Conservation (phyloP, 2,797 vertebrate genomes). For the Crocidura indochinensis region DNA sequence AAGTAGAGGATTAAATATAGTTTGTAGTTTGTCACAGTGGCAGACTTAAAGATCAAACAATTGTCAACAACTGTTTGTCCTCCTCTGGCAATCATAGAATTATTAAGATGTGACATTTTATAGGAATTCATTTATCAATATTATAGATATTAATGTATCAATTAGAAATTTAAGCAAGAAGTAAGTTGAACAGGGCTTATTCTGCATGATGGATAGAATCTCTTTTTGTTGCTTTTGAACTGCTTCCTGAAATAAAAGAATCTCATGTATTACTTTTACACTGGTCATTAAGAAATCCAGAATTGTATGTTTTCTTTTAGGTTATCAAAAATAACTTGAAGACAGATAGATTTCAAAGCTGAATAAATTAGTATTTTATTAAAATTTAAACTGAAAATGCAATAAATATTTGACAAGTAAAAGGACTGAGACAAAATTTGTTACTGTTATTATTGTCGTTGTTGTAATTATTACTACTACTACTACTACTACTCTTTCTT, state of each 20-base stretch:
- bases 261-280: conserved; percentile 38
- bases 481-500: conserved; percentile 25
- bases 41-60: conserved; percentile 91
- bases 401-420: conserved; percentile 56
- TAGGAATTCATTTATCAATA: conserved; percentile 77
- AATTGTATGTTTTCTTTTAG: conserved; percentile 66
- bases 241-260: conserved; percentile 76
- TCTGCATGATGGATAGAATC: conserved; percentile 50
- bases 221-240: conserved; percentile 75
- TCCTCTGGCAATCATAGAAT: conserved; percentile 85
- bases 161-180: conserved; percentile 74
- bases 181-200: conserved; percentile 50
- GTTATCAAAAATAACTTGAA: conserved; percentile 67
- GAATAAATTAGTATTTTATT: conserved; percentile 66
- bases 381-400: conserved; percentile 49
- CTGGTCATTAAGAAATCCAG: conserved; percentile 65
- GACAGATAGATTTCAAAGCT: conserved; percentile 69
- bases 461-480: background rate
- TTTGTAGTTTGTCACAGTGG: conserved; percentile 88
- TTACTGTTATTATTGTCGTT: background rate
- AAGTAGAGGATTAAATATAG: conserved; percentile 89
- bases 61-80: conserved; percentile 92
- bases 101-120: conserved; percentile 86
- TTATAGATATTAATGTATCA: conserved; percentile 81
- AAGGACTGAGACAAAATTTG: conserved; percentile 17